Percentiles rank a stretch among this genome's conserved stretches.
Evolutionary conservation across 2,888 invertebrate genomes (phyloP).

Genomic region (Clistopyga incitator): DNA sequence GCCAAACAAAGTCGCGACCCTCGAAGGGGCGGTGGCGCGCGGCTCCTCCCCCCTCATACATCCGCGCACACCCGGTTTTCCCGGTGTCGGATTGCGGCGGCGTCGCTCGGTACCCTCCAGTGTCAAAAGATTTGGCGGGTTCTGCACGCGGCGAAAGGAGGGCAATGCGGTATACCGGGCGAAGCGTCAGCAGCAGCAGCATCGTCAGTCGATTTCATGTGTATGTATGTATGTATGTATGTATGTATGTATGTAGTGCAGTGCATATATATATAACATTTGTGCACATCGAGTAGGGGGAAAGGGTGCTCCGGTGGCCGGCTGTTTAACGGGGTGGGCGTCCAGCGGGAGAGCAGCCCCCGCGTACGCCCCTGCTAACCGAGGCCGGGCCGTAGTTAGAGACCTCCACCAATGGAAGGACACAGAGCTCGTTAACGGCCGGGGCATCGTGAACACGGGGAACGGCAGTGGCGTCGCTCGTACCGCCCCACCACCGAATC

Average conservation of each 20-base stretch:
- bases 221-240: too few species aligned
- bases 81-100: conserved; percentile 28
- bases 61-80: conserved; percentile 50
- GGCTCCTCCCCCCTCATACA: conserved; percentile 73
- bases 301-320: conserved; percentile 36
- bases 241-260: too few species aligned
- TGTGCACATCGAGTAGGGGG: conserved; percentile 16
- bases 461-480: conserved; percentile 69
- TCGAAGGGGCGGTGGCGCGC: conserved; percentile 73
- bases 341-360: conserved; percentile 73
- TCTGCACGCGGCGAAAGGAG: background rate
- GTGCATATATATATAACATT: background rate
- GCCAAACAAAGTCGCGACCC: conserved; percentile 60
- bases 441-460: conserved; percentile 55
- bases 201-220: background rate
- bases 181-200: background rate
- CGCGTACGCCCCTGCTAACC: conserved; percentile 79
- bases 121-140: conserved; percentile 52
- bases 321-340: conserved; percentile 77
- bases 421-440: conserved; percentile 64
- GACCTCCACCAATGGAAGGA: conserved; percentile 63
- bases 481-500: conserved; percentile 65
- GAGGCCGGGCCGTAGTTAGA: conserved; percentile 68
- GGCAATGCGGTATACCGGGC: background rate
- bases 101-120: conserved; percentile 5